phyloP scores from a whole-genome alignment of 1,140 invertebrate species.

The Drosophila erecta region DNA sequence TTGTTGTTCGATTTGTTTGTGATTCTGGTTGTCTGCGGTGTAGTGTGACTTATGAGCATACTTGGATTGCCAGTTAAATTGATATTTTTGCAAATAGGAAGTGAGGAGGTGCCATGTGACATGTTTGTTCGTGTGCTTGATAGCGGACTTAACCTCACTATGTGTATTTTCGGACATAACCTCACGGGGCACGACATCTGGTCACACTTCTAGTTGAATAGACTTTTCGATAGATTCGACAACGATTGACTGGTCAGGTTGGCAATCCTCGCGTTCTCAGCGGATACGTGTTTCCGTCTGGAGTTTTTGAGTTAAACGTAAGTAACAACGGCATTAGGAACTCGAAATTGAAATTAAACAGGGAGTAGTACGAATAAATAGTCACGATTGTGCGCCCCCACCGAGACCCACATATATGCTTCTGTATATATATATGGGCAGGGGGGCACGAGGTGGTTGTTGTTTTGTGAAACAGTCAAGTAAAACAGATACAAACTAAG shows the following conservation, averaged over 20 bases:
- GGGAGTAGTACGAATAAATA: conserved; percentile 47
- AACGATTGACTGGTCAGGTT: conserved; percentile 15
- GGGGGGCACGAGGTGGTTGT: background rate
- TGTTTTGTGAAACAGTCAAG: conserved; percentile 40
- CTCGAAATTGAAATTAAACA: conserved; percentile 39
- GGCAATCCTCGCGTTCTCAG: conserved; percentile 38
- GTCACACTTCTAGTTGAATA: conserved; percentile 5
- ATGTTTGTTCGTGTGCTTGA: conserved; percentile 21
- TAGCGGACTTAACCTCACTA: conserved; percentile 25
- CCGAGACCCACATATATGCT: conserved; percentile 24
- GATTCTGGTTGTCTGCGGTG: conserved; percentile 20
- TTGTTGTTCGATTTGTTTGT: conserved; percentile 26
- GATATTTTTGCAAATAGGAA: conserved; percentile 4
- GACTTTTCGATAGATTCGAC: conserved; percentile 19
- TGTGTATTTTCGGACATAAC: conserved; percentile 19
- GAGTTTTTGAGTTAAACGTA: conserved; percentile 35
- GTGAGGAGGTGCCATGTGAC: conserved; percentile 28
- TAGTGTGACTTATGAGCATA: conserved; percentile 39
- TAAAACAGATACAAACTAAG: conserved; percentile 49
- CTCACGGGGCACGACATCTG: conserved; percentile 10
- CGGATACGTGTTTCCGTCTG: conserved; percentile 36
- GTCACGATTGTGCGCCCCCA: conserved; percentile 28
- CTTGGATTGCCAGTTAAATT: conserved; percentile 46
- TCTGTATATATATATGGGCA: conserved; percentile 32
- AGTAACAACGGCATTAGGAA: conserved; percentile 35